These are phyloP conservation scores for Acestrorhynchus altus DNA, from an alignment of 2,797 vertebrate species.

Conservation along the genomic window DNA sequence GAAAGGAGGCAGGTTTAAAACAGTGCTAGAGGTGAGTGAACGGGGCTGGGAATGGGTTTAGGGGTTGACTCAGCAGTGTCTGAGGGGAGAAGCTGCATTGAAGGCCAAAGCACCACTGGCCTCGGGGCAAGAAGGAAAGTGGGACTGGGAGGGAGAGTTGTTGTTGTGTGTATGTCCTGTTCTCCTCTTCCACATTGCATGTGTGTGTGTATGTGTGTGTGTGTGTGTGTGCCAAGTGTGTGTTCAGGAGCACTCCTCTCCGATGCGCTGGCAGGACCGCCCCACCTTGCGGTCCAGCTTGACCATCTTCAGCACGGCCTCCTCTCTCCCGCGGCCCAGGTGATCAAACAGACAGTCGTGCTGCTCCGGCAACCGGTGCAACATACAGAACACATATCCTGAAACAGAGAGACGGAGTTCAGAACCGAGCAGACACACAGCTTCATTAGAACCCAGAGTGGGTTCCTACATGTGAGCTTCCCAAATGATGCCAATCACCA, in stretches of 20 bases:
- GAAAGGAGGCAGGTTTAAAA: conserved; percentile 8
- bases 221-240: conserved; percentile 17
- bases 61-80: conserved; percentile 20
- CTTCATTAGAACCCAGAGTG: no score
- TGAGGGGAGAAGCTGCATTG: conserved; percentile 9
- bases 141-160: conserved; percentile 12
- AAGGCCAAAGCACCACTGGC: conserved; percentile 33
- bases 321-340: conserved; percentile 88
- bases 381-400: conserved; percentile 67
- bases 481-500: no score
- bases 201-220: not conserved
- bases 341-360: conserved; percentile 89
- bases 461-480: no score
- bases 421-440: no score
- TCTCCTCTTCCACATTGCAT: conserved; percentile 56
- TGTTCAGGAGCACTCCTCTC: conserved; percentile 89
- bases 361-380: conserved; percentile 72
- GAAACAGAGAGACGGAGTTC: conserved; percentile 44
- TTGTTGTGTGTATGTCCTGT: conserved; percentile 29
- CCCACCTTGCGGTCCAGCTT: conserved; percentile 93
- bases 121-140: conserved; percentile 20
- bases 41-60: not conserved
- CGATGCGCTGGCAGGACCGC: conserved; percentile 90
- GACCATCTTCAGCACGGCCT: conserved; percentile 92
- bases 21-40: conserved; percentile 5